A percentile compares a stretch with the other conserved stretches of the same genome.
These are phyloP conservation scores for Caradrina clavipalpis DNA, from an alignment of 2,888 invertebrate genomes.

Conservation along the genomic window DNA sequence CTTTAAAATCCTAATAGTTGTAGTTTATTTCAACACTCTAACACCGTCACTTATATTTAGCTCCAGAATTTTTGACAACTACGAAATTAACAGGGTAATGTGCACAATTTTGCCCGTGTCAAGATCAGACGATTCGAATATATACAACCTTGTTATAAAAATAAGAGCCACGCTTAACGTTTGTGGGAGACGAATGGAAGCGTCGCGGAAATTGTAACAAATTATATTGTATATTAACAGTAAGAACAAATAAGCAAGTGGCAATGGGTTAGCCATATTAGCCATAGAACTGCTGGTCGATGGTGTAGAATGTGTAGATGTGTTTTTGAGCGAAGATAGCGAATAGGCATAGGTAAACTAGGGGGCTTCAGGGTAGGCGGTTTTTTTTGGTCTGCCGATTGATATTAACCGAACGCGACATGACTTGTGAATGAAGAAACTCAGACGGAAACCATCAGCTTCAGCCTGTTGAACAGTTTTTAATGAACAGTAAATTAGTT, in stretches of 20 bases:
- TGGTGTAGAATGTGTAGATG: neutral
- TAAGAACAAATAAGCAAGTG: conserved; percentile 5
- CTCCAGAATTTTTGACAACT: conserved; percentile 19
- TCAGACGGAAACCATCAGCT: too few relatives aligned
- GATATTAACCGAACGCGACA: too few relatives aligned
- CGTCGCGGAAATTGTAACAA: conserved; percentile 66
- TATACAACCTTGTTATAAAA: conserved; percentile 75
- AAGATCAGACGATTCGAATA: conserved; percentile 65
- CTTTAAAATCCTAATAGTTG: conserved; percentile 4
- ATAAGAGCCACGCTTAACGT: conserved; percentile 69
- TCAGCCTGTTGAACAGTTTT: neutral
- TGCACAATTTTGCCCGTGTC: conserved; percentile 57
- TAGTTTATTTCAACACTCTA: conserved; percentile 25
- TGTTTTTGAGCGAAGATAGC: neutral
- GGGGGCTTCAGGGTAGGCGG: too few relatives aligned
- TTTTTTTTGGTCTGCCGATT: neutral
- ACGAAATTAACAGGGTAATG: conserved; percentile 31
- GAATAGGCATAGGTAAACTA: neutral
- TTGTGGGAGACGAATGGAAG: conserved; percentile 68
- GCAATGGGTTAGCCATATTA: neutral
- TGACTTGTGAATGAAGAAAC: too few relatives aligned
- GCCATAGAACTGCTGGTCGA: neutral
- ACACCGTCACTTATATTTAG: conserved; percentile 10
- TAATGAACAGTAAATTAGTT: conserved; percentile 9
- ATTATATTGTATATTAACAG: conserved; percentile 20